Percentiles rank a stretch among this genome's conserved stretches.
Evolutionary conservation across 2,797 vertebrate species (phyloP).

Genomic region (Pseudochromis fuscus): DNA sequence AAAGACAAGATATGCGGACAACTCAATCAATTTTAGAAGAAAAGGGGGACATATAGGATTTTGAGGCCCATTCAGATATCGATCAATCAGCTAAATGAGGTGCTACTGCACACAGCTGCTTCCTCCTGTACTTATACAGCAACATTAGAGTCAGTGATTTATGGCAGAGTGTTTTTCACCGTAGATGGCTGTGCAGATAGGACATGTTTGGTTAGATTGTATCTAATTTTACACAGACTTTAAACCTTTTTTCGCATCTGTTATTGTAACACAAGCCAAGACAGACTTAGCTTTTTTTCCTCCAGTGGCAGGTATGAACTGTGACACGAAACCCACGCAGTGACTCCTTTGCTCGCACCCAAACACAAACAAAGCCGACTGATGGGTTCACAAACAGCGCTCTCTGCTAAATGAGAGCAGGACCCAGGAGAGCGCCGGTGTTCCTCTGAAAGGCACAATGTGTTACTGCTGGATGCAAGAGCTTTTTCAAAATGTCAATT

Average conservation of each 20-base stretch:
- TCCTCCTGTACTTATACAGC: slow-evolving; percentile 35
- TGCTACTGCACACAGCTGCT: slow-evolving; percentile 17
- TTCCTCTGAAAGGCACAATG: slow-evolving; percentile 47
- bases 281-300: slow-evolving; percentile 40
- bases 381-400: slow-evolving; percentile 34
- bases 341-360: slow-evolving; percentile 13
- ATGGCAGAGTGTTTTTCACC: slow-evolving; percentile 21
- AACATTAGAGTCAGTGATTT: slow-evolving; percentile 42
- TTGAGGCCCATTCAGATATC: slow-evolving; percentile 14
- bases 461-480: slow-evolving; percentile 46
- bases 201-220: slow-evolving; percentile 4
- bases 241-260: slow-evolving; percentile 10
- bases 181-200: not conserved
- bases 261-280: slow-evolving; percentile 4
- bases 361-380: slow-evolving; percentile 36
- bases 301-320: slow-evolving; percentile 28
- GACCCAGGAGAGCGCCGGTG: slow-evolving; percentile 39
- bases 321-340: slow-evolving; percentile 48
- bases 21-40: slow-evolving; percentile 25
- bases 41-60: slow-evolving; percentile 5
- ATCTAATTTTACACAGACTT: not conserved
- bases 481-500: slow-evolving; percentile 69
- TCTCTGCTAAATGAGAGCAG: slow-evolving; percentile 61
- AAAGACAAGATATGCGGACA: slow-evolving; percentile 34
- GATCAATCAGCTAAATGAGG: slow-evolving; percentile 41